Evolutionary conservation across 2,113 vertebrate species (phyloP), one percentile per base, ranked within the genome.

Genomic region (Lanius ludovicianus): DNA sequence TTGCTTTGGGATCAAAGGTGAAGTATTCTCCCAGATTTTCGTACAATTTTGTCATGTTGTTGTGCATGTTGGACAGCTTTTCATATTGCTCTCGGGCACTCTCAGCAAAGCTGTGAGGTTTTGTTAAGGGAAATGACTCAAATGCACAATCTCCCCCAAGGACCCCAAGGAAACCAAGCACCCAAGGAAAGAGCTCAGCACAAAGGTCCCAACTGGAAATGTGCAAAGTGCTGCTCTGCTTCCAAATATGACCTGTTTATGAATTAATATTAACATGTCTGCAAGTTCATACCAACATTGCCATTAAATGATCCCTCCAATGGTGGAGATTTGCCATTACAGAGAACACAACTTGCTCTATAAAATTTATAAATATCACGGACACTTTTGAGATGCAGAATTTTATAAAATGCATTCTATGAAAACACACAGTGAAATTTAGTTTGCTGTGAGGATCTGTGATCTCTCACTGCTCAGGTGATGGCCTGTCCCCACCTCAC

Each of bases 31-130:
- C 99, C 60, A 99, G 89, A 94, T 92, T 99, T 88, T 99, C 99
- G 50, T 99, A 99, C 23, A 99, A 96, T 84, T 99, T 99, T 15
- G 97, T 98, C 99, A 99, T 99, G 97, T 99, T 99, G 97, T 98
- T 99, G 97, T 99, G 98, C 99, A 99, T 99, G 94, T 97, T 99
- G 90, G 98, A 98, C 59, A 99, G 98, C 74, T 99, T 99, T 30
- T 99, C 99, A 33, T 99, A 99, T 65, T 99, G 99, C 62, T 99
- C 99, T 70, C 99, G 98, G 31, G 99, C 97, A 94, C 97, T 97
- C 97, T 99, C 99, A 81, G 98, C 96, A 98, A 99, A 99, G 97
- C 98, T 98, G 99, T 99, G 97, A 96, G 91, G 78, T 91, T 89
- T 62, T 82, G 98, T 99, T 98, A 99, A 99, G 98, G 98, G 97